Evolutionary conservation across 2,113 vertebrate species (phyloP), one percentile per base, ranked within the genome.

Genomic region (Platycercus adscitus): DNA sequence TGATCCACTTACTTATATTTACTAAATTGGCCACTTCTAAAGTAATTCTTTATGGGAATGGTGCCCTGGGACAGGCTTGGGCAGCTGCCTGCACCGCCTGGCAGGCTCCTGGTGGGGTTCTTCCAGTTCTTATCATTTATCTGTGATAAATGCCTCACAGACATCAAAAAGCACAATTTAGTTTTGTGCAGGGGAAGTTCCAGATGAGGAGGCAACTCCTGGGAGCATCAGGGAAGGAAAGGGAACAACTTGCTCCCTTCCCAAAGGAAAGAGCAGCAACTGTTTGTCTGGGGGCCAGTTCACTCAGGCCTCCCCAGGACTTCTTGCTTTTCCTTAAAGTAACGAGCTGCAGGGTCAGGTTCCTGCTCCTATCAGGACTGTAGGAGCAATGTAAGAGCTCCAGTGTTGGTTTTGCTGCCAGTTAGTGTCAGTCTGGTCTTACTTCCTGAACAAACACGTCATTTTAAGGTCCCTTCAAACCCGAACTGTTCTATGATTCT

Each of bases 401-500:
- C 18, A 50, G n/a, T 25, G 44, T 2, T 3, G 1, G 7, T 58
- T 81, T 83, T 52, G 8, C 39, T 86, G 49, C 55, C 18, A 53
- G 19, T 44, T 70, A 71, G 15, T 17, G 6, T 69, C 47, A 35
- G 3, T 60, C 44, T 60, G 53, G 16, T 63, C 63, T 63, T 55
- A 41, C 2, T 81, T 91, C 46, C 50, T 78, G 44, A 88, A 43
- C 0, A 0, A 72, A 63, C 0, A 0, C 26, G 29, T 89, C 1
- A 15, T 78, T 90, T 95, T 35, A 58, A 15, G 21, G 33, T 35
- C 56, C 4, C 21, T 58, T 58, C 20, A n/a, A 58, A 16, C 33
- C 21, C 56, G 35, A 58, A 35, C 56, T 24, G 12, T 58, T 58
- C 20, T n/a, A 15, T 55, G 53, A 19, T 33, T 56, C 19, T 21